Evolutionary conservation across 2,888 invertebrate genomes (phyloP).

Genomic region (Ennomos quercinarius): DNA sequence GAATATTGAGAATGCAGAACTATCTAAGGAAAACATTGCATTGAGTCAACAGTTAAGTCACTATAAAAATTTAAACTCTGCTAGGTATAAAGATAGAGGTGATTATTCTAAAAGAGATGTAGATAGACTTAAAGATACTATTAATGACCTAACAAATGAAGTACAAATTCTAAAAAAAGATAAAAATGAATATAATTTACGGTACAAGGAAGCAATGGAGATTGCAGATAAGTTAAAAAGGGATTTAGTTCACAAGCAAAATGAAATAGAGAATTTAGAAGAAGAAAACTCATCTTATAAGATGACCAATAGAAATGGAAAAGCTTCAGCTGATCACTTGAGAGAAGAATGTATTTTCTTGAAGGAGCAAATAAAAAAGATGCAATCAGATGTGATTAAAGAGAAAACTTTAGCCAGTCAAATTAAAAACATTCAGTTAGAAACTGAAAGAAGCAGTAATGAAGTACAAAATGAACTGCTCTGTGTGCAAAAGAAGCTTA

Average conservation of each 20-base stretch:
- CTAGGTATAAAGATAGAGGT: conserved; percentile 54
- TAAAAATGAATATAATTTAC: conserved; percentile 71
- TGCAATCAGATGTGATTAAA: conserved; percentile 78
- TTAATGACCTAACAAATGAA: conserved; percentile 65
- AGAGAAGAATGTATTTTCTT: conserved; percentile 76
- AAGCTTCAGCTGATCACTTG: conserved; percentile 73
- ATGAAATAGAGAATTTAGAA: conserved; percentile 72
- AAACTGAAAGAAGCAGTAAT: conserved; percentile 89
- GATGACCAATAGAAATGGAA: conserved; percentile 73
- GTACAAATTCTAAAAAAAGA: conserved; percentile 67
- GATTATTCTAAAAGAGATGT: conserved; percentile 59
- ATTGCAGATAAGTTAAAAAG: conserved; percentile 72
- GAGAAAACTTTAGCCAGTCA: conserved; percentile 79
- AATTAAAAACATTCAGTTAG: conserved; percentile 89
- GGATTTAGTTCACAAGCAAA: conserved; percentile 73
- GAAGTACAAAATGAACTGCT: conserved; percentile 89
- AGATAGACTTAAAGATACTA: conserved; percentile 64
- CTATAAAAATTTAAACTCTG: conserved; percentile 59
- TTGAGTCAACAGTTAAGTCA: conserved; percentile 72
- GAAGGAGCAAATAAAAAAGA: conserved; percentile 75
- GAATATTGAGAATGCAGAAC: conserved; percentile 75
- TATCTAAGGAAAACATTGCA: conserved; percentile 76
- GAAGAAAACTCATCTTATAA: conserved; percentile 79
- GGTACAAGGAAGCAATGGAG: conserved; percentile 70
- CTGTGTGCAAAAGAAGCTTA: conserved; percentile 87